These are phyloP conservation scores for Cephonodes hylas DNA, from an alignment of 2,888 invertebrate genomes.

Conservation along the genomic window DNA sequence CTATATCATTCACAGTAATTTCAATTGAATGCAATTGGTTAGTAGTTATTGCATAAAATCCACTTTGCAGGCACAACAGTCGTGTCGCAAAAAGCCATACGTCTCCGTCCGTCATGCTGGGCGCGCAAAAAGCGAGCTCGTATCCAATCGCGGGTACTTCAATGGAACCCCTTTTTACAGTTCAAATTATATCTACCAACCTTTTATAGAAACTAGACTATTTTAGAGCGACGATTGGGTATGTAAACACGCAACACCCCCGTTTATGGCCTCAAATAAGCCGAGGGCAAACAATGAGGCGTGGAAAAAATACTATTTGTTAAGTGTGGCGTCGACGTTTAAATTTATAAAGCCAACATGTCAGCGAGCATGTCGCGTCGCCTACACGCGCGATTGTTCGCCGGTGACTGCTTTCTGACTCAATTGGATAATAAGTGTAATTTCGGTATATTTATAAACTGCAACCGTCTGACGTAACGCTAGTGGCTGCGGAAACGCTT, in stretches of 20 bases:
- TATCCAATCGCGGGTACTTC: background rate
- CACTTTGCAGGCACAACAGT: background rate
- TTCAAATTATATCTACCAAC: background rate
- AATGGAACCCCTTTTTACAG: background rate
- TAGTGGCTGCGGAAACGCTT: background rate
- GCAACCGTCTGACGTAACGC: background rate
- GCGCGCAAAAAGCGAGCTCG: background rate
- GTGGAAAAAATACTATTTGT: background rate
- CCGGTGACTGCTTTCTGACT: background rate
- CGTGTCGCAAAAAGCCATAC: background rate
- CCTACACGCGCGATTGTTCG: background rate
- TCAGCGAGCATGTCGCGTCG: background rate
- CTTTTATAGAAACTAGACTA: constrained; percentile 1
- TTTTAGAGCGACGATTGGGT: constrained; percentile 28
- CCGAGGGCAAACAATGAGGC: constrained; percentile 30
- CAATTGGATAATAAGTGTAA: background rate
- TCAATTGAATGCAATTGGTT: background rate
- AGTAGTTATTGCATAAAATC: constrained; percentile 1
- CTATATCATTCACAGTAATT: constrained; percentile 2
- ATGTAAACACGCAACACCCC: constrained; percentile 31
- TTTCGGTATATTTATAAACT: background rate
- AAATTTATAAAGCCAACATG: constrained; percentile 27
- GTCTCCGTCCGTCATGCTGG: background rate
- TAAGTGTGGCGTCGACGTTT: constrained; percentile 36
- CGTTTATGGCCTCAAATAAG: constrained; percentile 36